Conservation (phyloP, 2,888 invertebrate species). For the Arrhopalites spinosus region DNA sequence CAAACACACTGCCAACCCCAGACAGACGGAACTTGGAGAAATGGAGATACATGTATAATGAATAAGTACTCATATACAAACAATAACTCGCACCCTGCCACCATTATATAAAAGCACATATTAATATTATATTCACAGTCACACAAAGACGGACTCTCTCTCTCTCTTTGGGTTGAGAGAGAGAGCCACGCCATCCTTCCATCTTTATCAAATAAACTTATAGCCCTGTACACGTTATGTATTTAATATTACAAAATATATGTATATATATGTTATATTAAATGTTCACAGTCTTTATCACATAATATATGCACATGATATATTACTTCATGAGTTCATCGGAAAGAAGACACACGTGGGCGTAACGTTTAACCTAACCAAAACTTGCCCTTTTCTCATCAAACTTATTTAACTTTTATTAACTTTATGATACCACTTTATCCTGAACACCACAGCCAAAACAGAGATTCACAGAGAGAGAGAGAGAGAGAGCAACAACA, state of each 20-base stretch:
- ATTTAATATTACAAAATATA: neutral
- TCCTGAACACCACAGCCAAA: neutral
- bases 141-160: neutral
- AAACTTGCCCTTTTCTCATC: conserved; percentile 17
- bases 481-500: neutral
- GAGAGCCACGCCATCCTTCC: neutral
- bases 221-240: neutral
- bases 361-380: conserved; percentile 14
- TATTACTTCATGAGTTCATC: neutral
- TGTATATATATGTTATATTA: neutral
- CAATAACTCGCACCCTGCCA: neutral
- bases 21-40: too few species aligned
- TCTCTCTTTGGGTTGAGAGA: too few species aligned
- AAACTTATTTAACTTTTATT: conserved; percentile 10
- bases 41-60: too few species aligned
- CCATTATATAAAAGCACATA: too few species aligned
- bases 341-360: conserved; percentile 6
- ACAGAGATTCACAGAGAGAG: neutral
- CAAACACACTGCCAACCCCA: neutral
- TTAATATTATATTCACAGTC: neutral
- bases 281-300: neutral
- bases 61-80: too few species aligned
- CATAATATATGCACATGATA: neutral
- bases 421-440: conserved; percentile 4
- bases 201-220: conserved; percentile 10